A percentile compares a stretch with the other conserved stretches of the same genome.
phyloP scores from a whole-genome alignment of 92 coral and sea anemone genomes.

The Palythoa caribaeorum region DNA sequence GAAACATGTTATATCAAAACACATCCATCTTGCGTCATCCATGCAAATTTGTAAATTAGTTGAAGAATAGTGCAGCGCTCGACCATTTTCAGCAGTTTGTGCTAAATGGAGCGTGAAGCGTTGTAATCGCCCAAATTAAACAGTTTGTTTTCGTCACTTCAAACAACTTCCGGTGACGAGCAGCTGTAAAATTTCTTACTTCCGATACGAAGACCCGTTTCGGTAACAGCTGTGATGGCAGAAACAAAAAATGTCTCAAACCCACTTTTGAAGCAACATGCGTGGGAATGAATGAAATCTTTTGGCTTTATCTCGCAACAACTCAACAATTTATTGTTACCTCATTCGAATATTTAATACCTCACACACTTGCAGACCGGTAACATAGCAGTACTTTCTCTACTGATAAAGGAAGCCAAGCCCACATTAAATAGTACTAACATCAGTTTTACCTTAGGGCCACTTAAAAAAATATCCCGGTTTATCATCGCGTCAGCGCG shows the following conservation, averaged over 20 bases:
- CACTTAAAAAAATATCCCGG: too few species aligned
- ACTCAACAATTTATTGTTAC: neutral
- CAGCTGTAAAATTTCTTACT: conserved; percentile 22
- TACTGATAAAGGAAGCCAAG: neutral
- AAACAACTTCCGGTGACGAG: conserved; percentile 25
- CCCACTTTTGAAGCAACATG: neutral
- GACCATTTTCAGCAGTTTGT: neutral
- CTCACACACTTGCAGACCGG: neutral
- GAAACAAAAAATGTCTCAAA: neutral
- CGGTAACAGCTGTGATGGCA: conserved; percentile 8
- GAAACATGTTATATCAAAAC: neutral
- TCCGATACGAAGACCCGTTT: neutral
- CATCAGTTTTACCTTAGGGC: neutral
- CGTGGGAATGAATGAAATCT: neutral
- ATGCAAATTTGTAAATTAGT: neutral
- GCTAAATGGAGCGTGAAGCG: neutral
- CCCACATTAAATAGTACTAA: neutral
- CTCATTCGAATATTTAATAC: neutral
- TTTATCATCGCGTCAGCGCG: too few species aligned
- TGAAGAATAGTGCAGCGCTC: neutral
- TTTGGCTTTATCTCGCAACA: neutral
- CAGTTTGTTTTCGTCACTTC: conserved; percentile 12
- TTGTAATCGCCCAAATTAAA: conserved; percentile 14
- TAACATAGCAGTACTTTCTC: neutral
- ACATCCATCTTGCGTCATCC: neutral